A percentile compares a stretch with the other conserved stretches of the same genome.
Conservation (phyloP, 1,140 invertebrate species). For the Drosophila simulans region DNA sequence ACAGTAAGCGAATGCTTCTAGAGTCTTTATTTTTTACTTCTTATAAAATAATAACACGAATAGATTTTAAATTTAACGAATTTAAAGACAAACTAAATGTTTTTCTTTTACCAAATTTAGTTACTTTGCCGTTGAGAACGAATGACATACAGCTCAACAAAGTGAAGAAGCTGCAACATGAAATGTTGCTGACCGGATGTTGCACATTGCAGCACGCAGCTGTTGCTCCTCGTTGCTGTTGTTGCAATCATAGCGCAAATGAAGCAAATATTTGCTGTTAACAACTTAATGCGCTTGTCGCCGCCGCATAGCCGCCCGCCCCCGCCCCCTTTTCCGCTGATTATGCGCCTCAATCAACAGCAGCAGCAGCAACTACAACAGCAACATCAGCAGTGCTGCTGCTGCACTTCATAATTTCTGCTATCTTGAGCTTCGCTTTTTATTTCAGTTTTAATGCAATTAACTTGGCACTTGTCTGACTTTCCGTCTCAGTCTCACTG, state of each 20-base stretch:
- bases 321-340: constrained; percentile 42
- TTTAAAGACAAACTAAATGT: background rate
- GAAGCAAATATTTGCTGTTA: constrained; percentile 82
- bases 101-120: background rate
- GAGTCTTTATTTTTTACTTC: no score
- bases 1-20: background rate
- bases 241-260: constrained; percentile 78
- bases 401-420: constrained; percentile 79
- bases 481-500: constrained; percentile 49
- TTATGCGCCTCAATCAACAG: constrained; percentile 80
- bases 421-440: constrained; percentile 80
- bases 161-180: constrained; percentile 23
- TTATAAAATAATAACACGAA: no score
- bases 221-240: constrained; percentile 35
- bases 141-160: constrained; percentile 31
- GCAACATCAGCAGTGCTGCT: constrained; percentile 41
- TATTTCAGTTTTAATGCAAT: constrained; percentile 83
- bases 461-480: constrained; percentile 79
- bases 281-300: constrained; percentile 79
- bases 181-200: constrained; percentile 68
- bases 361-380: constrained; percentile 50
- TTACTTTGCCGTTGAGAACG: constrained; percentile 24
- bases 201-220: constrained; percentile 45
- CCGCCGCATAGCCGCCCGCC: constrained; percentile 19
- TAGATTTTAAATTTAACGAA: background rate